A percentile compares a stretch with the other conserved stretches of the same genome.
phyloP scores from a whole-genome alignment of 2,113 vertebrate genomes.

The Neogobius melanostomus region DNA sequence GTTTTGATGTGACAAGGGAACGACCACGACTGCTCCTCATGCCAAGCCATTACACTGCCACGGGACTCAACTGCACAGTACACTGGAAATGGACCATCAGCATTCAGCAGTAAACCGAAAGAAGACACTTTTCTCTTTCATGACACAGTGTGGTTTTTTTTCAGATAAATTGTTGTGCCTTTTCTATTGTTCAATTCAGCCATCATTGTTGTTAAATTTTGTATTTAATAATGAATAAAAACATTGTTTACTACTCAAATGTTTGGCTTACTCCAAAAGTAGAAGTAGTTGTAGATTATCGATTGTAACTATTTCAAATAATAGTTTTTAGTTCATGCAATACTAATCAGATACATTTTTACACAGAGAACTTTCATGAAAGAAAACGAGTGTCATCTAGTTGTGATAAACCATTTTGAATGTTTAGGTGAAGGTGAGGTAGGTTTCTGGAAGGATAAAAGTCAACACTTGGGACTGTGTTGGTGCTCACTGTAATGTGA shows the following conservation, averaged over 20 bases:
- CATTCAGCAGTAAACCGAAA: constrained; percentile 62
- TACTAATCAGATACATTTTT: no score
- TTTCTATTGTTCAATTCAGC: constrained; percentile 73
- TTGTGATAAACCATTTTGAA: no score
- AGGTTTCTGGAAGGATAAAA: no score
- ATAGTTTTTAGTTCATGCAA: not conserved
- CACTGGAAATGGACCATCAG: constrained; percentile 57
- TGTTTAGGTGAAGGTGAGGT: no score
- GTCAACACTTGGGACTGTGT: no score
- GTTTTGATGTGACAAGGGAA: constrained; percentile 71
- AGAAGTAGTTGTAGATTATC: not conserved
- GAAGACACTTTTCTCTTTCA: constrained; percentile 65
- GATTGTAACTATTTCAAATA: not conserved
- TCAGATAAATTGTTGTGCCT: constrained; percentile 72
- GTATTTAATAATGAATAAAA: constrained; percentile 77
- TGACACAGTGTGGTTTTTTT: constrained; percentile 69
- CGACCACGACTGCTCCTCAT: constrained; percentile 73
- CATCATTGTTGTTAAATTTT: constrained; percentile 70
- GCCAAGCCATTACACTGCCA: constrained; percentile 76
- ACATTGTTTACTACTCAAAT: constrained; percentile 61
- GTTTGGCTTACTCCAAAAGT: not conserved
- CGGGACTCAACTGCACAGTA: constrained; percentile 48
- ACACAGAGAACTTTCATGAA: no score
- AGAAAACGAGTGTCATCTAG: no score
- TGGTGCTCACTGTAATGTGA: no score